A percentile compares a stretch with the other conserved stretches of the same genome.
phyloP scores from a whole-genome alignment of 2,797 vertebrate species.

The Pipistrellus kuhlii region DNA sequence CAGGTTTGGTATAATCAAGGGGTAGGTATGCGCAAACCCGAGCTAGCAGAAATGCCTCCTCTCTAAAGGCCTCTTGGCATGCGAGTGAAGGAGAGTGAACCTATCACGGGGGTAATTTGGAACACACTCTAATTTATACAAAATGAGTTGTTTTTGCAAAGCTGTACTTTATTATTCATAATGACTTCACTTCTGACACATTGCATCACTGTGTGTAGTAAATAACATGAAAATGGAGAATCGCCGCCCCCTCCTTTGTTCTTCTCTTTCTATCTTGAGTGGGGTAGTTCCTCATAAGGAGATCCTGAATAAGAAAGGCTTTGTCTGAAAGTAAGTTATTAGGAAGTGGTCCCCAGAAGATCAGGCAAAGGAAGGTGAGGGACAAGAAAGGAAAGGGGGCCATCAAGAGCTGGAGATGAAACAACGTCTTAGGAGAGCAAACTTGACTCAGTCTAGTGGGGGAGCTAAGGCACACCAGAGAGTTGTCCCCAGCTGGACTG shows the following conservation, averaged over 20 bases:
- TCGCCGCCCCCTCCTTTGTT: background rate
- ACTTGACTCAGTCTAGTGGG: background rate
- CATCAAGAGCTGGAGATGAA: background rate
- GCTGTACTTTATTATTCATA: background rate
- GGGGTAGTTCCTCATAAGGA: background rate
- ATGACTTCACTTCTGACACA: background rate
- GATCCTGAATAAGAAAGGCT: background rate
- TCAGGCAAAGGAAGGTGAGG: background rate
- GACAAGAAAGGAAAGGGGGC: background rate
- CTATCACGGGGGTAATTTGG: background rate
- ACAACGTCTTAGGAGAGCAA: background rate
- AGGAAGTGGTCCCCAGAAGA: background rate
- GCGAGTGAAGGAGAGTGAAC: background rate
- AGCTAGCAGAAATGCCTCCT: background rate
- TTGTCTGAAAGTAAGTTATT: background rate
- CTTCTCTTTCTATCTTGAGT: background rate
- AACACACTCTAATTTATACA: background rate
- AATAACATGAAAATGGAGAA: background rate
- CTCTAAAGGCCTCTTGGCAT: background rate
- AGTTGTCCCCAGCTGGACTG: background rate
- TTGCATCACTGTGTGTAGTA: background rate
- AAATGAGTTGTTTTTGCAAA: constrained; percentile 40
- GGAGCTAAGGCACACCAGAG: background rate
- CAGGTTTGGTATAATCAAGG: background rate
- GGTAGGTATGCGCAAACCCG: background rate